Base-by-base conservation (phyloP, 2,113 vertebrate species). In the Ammodytes dubius region DNA sequence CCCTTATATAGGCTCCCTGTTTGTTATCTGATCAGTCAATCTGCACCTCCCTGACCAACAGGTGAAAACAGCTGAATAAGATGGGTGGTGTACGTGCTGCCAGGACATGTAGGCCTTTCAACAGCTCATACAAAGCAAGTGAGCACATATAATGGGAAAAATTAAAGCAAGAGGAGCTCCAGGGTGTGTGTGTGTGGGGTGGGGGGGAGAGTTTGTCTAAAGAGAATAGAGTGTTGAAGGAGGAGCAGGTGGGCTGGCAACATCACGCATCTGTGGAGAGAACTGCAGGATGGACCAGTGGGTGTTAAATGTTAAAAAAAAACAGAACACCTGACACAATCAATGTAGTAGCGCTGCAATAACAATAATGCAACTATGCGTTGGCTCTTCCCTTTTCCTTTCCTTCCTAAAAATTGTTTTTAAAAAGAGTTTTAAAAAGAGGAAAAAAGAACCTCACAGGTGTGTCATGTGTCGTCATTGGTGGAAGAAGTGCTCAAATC, bases 1-100 rank as follows among this genome's bases (percentile, higher is more conserved):
- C 42, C 89, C 81, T 91, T 92, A 87, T 92, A 92, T 67, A 63
- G 66, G 39, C 6, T 2, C 12, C 52, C 47, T 47, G 39, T 68
- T 43, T 42, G 11, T 47, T 69, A 77, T 90, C 86, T 81, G 35
- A 71, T 72, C 64, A 54, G 74, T 81, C 68, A 43, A 27, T 81
- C 72, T 53, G 56, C 63, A 61, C 49, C 19, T 8, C 7, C 74
- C 15, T 58, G 15, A 61, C 47, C 40, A 27, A 47, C 84, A 75
- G 76, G 82, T 80, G 77, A 66, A 69, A 56, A 37, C 57, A 61
- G 45, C 47, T 54, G 15, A 74, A 77, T 63, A 13, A 65, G 12
- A 53, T 11, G 39, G 35, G 17, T 35, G 72, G 61, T 27, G 35
- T 82, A 80, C 47, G 12, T 88, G 52, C 54, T 54, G 2, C n/a